phyloP scores from a whole-genome alignment of 2,113 vertebrate species.

The Philantomba maxwellii region DNA sequence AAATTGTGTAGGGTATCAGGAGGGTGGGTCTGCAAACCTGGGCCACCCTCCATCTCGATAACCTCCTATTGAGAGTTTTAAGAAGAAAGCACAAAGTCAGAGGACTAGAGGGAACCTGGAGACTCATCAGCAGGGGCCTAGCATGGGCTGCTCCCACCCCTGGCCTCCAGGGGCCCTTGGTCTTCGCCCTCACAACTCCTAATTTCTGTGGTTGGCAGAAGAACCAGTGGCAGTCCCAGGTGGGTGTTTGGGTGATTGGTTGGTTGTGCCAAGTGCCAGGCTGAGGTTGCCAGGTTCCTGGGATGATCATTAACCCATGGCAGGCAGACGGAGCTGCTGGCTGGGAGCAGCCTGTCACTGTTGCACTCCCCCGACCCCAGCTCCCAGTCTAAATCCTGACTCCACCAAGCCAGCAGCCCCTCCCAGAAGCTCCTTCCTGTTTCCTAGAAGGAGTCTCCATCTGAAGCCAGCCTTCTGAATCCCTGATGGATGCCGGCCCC shows the following conservation, averaged over 20 bases:
- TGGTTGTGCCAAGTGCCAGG: conserved; percentile 45
- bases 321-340: background rate
- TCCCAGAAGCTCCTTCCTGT: background rate
- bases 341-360: background rate
- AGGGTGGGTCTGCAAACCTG: background rate
- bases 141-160: background rate
- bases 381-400: background rate
- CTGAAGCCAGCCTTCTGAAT: background rate
- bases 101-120: background rate
- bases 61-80: background rate
- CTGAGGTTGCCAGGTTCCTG: conserved; percentile 55
- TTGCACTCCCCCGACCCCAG: background rate
- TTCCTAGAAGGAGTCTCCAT: conserved; percentile 30
- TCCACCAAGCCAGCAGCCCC: background rate
- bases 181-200: conserved; percentile 15
- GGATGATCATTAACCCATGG: conserved; percentile 43
- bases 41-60: background rate
- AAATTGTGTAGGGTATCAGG: background rate
- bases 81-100: background rate
- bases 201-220: conserved; percentile 55
- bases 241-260: conserved; percentile 49
- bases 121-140: background rate
- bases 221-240: conserved; percentile 47
- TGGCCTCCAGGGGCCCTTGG: conserved; percentile 16
- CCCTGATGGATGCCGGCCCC: background rate